phyloP scores from a whole-genome alignment of 2,888 invertebrate species.

The Adela reaumurella region DNA sequence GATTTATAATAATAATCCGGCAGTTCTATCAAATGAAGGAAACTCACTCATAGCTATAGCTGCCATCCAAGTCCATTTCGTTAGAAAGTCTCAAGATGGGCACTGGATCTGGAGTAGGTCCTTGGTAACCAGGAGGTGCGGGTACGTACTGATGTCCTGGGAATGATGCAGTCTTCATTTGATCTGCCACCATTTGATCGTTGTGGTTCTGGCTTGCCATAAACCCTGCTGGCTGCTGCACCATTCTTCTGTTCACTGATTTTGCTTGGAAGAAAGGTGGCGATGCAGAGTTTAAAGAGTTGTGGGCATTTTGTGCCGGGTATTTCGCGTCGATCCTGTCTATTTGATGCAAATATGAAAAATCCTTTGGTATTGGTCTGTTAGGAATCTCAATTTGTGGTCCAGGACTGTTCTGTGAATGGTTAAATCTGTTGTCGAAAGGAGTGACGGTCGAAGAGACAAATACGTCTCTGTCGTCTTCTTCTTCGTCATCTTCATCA shows the following conservation, averaged over 20 bases:
- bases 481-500: conserved; percentile 20
- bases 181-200: conserved; percentile 23
- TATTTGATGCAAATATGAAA: conserved; percentile 24
- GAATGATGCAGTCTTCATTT: conserved; percentile 27
- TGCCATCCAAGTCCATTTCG: conserved; percentile 56
- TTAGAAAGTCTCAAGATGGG: conserved; percentile 50
- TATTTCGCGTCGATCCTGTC: conserved; percentile 33
- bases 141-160: conserved; percentile 27
- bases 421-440: conserved; percentile 17
- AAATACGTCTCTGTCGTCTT: conserved; percentile 11
- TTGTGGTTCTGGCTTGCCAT: conserved; percentile 17
- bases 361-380: conserved; percentile 16
- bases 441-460: neutral
- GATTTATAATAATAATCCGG: neutral
- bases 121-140: conserved; percentile 27
- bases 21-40: neutral
- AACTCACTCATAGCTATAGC: conserved; percentile 54
- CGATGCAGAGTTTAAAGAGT: conserved; percentile 5
- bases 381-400: neutral
- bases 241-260: conserved; percentile 29
- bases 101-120: conserved; percentile 46
- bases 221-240: conserved; percentile 30
- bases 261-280: conserved; percentile 16
- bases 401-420: conserved; percentile 16
- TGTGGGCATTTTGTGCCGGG: conserved; percentile 17